These are phyloP conservation scores for Pangasius djambal DNA, from an alignment of 2,797 vertebrate species.

Conservation along the genomic window DNA sequence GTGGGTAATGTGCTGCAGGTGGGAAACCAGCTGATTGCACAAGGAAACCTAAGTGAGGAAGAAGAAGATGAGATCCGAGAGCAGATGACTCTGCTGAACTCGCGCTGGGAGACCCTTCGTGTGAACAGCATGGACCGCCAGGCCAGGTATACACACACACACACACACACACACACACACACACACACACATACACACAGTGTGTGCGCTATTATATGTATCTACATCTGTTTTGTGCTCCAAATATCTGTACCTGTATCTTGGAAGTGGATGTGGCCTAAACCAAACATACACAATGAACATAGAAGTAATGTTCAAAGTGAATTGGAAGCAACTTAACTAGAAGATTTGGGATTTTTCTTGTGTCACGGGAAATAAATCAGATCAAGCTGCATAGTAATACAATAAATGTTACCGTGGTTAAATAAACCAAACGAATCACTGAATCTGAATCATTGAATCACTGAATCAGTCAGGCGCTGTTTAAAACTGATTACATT, in stretches of 20 bases:
- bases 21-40: constrained; percentile 92
- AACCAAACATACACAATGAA: too few species aligned
- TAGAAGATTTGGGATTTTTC: not conserved
- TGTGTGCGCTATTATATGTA: not conserved
- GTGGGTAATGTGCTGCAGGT: constrained; percentile 95
- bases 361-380: not conserved
- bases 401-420: not conserved
- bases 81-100: constrained; percentile 95
- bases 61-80: constrained; percentile 96
- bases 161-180: not conserved
- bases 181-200: not conserved
- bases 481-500: not conserved
- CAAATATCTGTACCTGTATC: not conserved
- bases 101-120: constrained; percentile 92
- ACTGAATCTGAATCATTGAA: not conserved
- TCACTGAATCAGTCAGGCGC: not conserved
- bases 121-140: constrained; percentile 97
- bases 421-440: not conserved
- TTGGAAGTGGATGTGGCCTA: not conserved
- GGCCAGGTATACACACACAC: constrained; percentile 71
- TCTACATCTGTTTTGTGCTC: not conserved
- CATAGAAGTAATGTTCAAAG: not conserved
- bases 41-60: constrained; percentile 89
- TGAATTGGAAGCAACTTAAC: not conserved
- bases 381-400: too few species aligned